phyloP scores from a whole-genome alignment of 1,140 invertebrate species.

The Drosophila chauvacae region DNA sequence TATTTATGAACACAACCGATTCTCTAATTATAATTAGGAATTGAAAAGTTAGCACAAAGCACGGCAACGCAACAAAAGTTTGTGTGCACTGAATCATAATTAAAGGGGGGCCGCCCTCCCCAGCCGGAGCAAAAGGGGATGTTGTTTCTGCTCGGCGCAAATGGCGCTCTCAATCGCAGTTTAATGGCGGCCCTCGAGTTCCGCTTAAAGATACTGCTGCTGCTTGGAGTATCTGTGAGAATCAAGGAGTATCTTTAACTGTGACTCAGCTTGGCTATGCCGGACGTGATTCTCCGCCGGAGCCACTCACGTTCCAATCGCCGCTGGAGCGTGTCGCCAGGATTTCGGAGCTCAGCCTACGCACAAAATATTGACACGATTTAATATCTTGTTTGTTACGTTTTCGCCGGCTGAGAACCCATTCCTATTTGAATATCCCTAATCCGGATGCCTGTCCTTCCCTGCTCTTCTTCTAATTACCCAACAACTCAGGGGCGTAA shows the following conservation, averaged over 20 bases:
- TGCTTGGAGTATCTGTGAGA: not conserved
- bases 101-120: slow-evolving; percentile 37
- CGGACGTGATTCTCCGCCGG: slow-evolving; percentile 27
- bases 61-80: slow-evolving; percentile 78
- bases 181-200: slow-evolving; percentile 71
- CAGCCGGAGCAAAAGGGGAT: slow-evolving; percentile 3
- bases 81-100: slow-evolving; percentile 83
- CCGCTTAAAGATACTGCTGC: slow-evolving; percentile 34
- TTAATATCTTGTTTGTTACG: slow-evolving; percentile 52
- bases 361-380: slow-evolving; percentile 57
- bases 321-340: slow-evolving; percentile 31
- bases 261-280: slow-evolving; percentile 32
- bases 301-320: slow-evolving; percentile 34
- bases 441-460: slow-evolving; percentile 45
- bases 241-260: not conserved
- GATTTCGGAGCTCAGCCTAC: slow-evolving; percentile 11
- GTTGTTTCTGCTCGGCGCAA: slow-evolving; percentile 46
- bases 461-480: slow-evolving; percentile 61
- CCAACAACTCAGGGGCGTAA: slow-evolving; percentile 70
- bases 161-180: slow-evolving; percentile 67
- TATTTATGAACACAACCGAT: slow-evolving; percentile 84
- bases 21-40: slow-evolving; percentile 84
- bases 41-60: slow-evolving; percentile 81
- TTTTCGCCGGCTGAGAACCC: slow-evolving; percentile 22
- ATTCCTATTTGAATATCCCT: slow-evolving; percentile 53